Conservation (phyloP, 1,140 invertebrate genomes). For the Metaphire vulgaris region DNA sequence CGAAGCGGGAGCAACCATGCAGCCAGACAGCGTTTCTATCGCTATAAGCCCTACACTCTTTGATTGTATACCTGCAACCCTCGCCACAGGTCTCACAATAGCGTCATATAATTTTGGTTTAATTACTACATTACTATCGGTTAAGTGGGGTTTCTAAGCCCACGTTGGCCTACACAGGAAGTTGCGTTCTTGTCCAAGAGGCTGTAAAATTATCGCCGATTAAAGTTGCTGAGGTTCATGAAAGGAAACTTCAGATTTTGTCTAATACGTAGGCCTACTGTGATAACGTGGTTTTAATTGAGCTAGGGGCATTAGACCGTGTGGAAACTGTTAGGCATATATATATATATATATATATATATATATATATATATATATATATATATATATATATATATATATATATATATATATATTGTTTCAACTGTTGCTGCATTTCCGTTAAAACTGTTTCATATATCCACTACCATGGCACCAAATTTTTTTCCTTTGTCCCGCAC, state of each 20-base stretch:
- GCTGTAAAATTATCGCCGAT: background rate
- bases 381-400: constrained; percentile 1
- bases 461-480: too few relatives aligned
- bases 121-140: too few relatives aligned
- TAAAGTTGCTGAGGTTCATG: background rate
- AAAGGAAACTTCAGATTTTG: background rate
- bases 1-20: too few relatives aligned
- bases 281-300: background rate
- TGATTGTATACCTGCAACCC: too few relatives aligned
- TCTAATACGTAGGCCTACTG: background rate
- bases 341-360: constrained; percentile 1
- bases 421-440: too few relatives aligned
- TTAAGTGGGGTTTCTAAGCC: background rate
- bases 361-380: constrained; percentile 1
- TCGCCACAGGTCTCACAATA: too few relatives aligned
- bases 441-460: too few relatives aligned
- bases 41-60: too few relatives aligned
- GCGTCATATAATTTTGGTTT: too few relatives aligned
- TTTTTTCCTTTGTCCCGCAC: too few relatives aligned
- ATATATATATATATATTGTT: constrained; percentile 4
- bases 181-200: background rate
- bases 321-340: background rate
- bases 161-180: background rate
- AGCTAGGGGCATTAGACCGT: background rate
- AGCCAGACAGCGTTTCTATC: too few relatives aligned